Base-by-base conservation (phyloP, 2,797 vertebrate genomes). In the Nannoperca obscura region DNA sequence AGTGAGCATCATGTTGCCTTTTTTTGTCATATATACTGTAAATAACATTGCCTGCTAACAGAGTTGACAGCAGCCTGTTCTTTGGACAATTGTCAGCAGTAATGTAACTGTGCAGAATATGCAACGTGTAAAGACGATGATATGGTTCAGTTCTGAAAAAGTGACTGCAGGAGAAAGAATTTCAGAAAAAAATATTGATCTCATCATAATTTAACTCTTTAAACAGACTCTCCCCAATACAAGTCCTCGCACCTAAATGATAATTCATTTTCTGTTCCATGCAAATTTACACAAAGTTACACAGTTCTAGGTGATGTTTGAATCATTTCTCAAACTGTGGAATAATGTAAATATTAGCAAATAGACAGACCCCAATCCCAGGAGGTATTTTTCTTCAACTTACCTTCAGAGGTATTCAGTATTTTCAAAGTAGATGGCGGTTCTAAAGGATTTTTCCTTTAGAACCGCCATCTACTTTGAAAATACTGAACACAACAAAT, bases 321-420 rank as follows among this genome's bases (percentile, higher is more conserved):
- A 38, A 24, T 59, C 14, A 44, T 22, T 66, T 40, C 20, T 71
- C 36, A 67, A 34, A 49, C 55, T 71, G 32, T 42, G 27, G 4
- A 40, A 17, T 65, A 82, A 64, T 27, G 27, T 24, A 49, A 60
- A 70, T 38, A 42, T 65, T 7, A 46, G 36, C 78, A 64, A 58
- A 71, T 12, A 58, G 7, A 53, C 40, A 57, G 11, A 52, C 32
- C 46, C 42, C 19, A 53, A 5, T 54, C 24, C 2, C 5, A 10
- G 7, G 15, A 60, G 22, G 30, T 42, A 7, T 40, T 75, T 81
- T 3, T 80, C 70, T 62, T 81, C 79, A 83, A 71, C 1, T 82
- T 81, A 78, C 55, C 65, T 70, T 58, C 74, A 81, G 79, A 84
- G 72, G 24, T 27, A 27, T 27, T 27, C 24, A 27, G 24, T 27